These are phyloP conservation scores for Ciconia boyciana DNA, from an alignment of 2,113 vertebrate species.

Conservation along the genomic window DNA sequence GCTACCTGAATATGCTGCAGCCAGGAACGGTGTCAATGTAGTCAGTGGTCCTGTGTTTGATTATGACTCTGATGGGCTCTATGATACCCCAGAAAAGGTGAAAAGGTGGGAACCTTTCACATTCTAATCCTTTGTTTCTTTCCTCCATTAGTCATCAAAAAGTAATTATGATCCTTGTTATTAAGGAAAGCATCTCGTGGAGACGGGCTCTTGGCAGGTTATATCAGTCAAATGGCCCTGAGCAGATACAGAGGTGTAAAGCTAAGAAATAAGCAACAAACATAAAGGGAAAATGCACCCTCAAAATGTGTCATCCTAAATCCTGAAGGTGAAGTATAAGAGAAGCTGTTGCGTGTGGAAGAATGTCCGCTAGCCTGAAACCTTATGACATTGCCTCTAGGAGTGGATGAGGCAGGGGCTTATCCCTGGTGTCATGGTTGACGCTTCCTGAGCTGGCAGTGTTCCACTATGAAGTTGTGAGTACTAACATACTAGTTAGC, in stretches of 20 bases:
- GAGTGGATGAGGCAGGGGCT: neutral
- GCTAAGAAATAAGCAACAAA: neutral
- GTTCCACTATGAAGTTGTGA: neutral
- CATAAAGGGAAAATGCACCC: neutral
- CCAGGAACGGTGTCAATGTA: constrained; percentile 84
- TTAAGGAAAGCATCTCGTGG: neutral
- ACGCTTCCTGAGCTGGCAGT: neutral
- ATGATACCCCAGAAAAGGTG: constrained; percentile 70
- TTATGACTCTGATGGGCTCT: constrained; percentile 82
- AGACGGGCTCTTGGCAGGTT: neutral
- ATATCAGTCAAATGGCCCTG: neutral
- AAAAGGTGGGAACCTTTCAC: constrained; percentile 70
- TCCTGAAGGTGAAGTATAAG: neutral
- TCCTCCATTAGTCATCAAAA: neutral
- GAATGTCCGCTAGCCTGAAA: neutral
- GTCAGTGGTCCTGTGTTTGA: constrained; percentile 94
- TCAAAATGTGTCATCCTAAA: neutral
- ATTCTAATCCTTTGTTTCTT: neutral
- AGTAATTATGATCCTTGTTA: neutral
- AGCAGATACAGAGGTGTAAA: neutral
- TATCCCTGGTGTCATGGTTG: neutral
- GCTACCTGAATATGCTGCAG: constrained; percentile 73
- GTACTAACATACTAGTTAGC: neutral
- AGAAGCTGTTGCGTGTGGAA: neutral
- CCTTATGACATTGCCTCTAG: neutral